Evolutionary conservation across 2,888 invertebrate genomes (phyloP).

Genomic region (Harpagoxenus sublaevis): DNA sequence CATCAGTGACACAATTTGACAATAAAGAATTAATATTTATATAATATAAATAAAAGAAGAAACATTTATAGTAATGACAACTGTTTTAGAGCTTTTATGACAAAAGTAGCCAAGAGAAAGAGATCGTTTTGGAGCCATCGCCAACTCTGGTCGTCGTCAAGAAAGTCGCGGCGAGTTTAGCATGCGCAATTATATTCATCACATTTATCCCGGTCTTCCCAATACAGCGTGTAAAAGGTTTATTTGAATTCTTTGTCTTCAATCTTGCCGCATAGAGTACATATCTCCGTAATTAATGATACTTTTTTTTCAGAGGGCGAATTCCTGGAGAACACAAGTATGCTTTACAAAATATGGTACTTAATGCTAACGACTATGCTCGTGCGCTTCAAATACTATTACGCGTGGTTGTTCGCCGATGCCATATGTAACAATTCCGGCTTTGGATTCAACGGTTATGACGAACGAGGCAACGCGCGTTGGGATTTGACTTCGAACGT

Average conservation of each 20-base stretch:
- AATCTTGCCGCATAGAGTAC: background rate
- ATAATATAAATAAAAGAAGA: background rate
- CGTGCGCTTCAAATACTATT: constrained; percentile 97
- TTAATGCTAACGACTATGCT: constrained; percentile 92
- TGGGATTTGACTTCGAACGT: constrained; percentile 99
- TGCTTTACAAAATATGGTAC: constrained; percentile 91
- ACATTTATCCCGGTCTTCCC: constrained; percentile 91
- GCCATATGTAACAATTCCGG: constrained; percentile 98
- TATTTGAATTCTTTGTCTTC: constrained; percentile 31
- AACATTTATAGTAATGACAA: background rate
- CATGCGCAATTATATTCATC: constrained; percentile 92
- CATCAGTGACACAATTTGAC: background rate
- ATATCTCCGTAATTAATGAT: background rate
- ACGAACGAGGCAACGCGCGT: constrained; percentile 91
- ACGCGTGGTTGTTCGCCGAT: constrained; percentile 98
- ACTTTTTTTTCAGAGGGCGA: constrained; percentile 87
- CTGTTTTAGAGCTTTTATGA: constrained; percentile 86
- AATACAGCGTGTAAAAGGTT: constrained; percentile 90
- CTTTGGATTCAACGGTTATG: constrained; percentile 94
- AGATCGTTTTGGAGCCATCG: constrained; percentile 90
- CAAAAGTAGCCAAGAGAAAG: constrained; percentile 81
- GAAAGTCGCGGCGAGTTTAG: constrained; percentile 91
- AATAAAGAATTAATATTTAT: background rate
- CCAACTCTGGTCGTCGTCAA: constrained; percentile 90
- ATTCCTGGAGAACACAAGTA: constrained; percentile 88